phyloP scores from a whole-genome alignment of 2,888 invertebrate genomes.

The Catocala fraxini region DNA sequence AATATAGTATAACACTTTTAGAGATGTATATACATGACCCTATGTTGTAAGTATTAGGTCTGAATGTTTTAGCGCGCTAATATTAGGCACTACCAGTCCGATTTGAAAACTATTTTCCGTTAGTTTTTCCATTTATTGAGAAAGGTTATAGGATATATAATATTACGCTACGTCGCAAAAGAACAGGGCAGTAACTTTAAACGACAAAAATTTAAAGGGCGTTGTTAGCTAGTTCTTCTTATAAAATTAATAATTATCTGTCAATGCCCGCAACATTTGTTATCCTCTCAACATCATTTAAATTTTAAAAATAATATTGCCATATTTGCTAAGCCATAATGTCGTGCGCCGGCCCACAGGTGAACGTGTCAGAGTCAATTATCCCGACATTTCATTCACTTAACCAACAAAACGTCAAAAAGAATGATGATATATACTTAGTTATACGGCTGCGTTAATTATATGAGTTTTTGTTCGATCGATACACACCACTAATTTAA shows the following conservation, averaged over 20 bases:
- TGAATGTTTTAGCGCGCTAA: no score
- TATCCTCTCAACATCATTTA: slow-evolving; percentile 1
- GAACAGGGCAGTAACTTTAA: no score
- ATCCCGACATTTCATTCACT: slow-evolving; percentile 59
- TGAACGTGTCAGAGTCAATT: slow-evolving; percentile 46
- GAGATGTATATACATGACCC: no score
- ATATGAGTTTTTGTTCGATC: slow-evolving; percentile 66
- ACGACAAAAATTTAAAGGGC: no score
- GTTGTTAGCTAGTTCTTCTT: no score
- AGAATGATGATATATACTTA: slow-evolving; percentile 59
- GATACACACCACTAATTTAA: slow-evolving; percentile 79
- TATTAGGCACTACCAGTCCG: no score
- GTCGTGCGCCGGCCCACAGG: slow-evolving; percentile 29
- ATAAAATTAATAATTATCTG: background rate
- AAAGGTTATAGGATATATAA: no score
- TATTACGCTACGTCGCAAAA: no score
- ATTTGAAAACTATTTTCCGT: no score
- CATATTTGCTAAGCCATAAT: slow-evolving; percentile 36
- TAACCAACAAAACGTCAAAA: slow-evolving; percentile 57
- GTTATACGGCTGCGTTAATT: slow-evolving; percentile 65
- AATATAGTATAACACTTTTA: no score
- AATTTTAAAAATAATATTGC: slow-evolving; percentile 24
- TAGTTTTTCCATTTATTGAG: no score
- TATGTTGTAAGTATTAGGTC: no score
- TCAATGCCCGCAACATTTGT: slow-evolving; percentile 1